phyloP scores from a whole-genome alignment of 2,797 vertebrate species.

The Propithecus perrieri region DNA sequence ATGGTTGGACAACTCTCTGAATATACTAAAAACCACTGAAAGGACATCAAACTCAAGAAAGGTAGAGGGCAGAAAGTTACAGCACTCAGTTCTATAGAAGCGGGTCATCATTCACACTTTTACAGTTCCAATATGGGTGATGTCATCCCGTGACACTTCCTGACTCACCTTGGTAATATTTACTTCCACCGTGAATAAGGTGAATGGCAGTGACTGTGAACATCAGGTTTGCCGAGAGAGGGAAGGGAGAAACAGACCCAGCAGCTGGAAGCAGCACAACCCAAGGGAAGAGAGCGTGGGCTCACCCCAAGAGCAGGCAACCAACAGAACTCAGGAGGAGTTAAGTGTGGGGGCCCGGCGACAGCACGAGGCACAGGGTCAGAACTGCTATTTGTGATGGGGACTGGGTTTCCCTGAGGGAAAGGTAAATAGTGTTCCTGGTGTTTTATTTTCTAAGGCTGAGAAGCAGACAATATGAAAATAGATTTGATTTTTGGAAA shows the following conservation, averaged over 20 bases:
- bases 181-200: not conserved
- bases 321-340: not conserved
- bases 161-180: not conserved
- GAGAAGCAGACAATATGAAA: not conserved
- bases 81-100: not conserved
- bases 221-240: not conserved
- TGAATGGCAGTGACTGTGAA: not conserved
- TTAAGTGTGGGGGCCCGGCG: not conserved
- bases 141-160: not conserved
- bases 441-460: not conserved
- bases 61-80: not conserved
- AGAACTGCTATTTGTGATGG: not conserved
- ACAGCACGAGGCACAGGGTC: not conserved
- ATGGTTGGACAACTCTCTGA: not conserved
- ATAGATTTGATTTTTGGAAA: not conserved
- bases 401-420: not conserved
- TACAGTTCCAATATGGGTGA: not conserved
- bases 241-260: too few relatives aligned
- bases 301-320: not conserved
- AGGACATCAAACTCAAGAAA: not conserved
- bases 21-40: not conserved
- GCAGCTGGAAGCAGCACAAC: not conserved
- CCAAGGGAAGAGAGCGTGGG: not conserved
- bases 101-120: not conserved
- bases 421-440: not conserved